A percentile compares a stretch with the other conserved stretches of the same genome.
These are phyloP conservation scores for Acanthosoma haemorrhoidale DNA, from an alignment of 2,888 invertebrate genomes.

Conservation along the genomic window DNA sequence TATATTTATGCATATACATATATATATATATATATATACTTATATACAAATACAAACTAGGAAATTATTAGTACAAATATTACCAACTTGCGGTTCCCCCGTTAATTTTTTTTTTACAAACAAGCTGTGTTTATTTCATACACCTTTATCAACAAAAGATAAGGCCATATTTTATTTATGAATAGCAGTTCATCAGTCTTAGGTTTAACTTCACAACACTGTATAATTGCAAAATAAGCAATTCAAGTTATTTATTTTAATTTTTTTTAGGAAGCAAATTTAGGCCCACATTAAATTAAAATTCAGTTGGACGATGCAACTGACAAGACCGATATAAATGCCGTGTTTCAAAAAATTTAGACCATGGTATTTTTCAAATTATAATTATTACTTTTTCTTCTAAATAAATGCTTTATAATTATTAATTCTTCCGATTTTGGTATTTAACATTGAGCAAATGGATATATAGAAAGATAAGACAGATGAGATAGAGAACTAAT, in stretches of 20 bases:
- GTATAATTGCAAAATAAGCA: conserved; percentile 34
- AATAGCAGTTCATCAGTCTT: conserved; percentile 36
- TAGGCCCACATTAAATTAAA: conserved; percentile 24
- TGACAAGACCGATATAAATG: not conserved
- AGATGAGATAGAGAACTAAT: not conserved
- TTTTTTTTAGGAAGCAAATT: conserved; percentile 11
- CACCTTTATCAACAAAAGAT: conserved; percentile 17
- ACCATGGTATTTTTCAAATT: not conserved
- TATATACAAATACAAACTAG: conserved; percentile 27
- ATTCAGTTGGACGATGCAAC: not conserved
- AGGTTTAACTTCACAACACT: conserved; percentile 37
- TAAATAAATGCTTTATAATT: conserved; percentile 21
- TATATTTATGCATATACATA: conserved; percentile 23
- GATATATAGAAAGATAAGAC: not conserved
- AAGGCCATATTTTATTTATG: conserved; percentile 24
- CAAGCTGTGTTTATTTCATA: conserved; percentile 6
- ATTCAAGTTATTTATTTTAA: not conserved
- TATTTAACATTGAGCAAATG: conserved; percentile 19
- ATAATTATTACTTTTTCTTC: too few relatives aligned
- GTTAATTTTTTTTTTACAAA: not conserved
- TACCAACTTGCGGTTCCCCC: conserved; percentile 2
- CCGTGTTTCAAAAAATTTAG: not conserved
- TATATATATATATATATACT: conserved; percentile 10
- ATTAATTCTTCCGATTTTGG: not conserved
- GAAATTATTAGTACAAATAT: conserved; percentile 13